phyloP scores from a whole-genome alignment of 2,888 invertebrate species.

The Strigamia maritima region DNA sequence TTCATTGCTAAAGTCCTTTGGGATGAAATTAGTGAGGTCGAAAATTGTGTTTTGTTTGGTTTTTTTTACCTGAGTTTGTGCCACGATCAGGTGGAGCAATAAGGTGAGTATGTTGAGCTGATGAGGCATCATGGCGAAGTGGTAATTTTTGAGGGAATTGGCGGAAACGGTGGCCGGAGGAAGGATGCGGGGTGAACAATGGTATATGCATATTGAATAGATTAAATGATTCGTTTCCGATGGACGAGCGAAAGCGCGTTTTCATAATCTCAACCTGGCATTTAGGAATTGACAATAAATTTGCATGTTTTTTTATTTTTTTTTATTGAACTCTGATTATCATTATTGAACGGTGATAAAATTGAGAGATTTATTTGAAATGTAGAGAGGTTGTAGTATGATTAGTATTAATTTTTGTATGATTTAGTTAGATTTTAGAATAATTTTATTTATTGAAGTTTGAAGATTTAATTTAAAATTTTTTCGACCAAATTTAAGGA shows the following conservation, averaged over 20 bases:
- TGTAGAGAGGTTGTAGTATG: too few species aligned
- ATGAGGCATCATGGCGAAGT: not conserved
- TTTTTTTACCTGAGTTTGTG: not conserved
- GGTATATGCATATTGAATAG: not conserved
- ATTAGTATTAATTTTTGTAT: too few species aligned
- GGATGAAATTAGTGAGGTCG: not conserved
- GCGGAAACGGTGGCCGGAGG: not conserved
- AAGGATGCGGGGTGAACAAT: not conserved
- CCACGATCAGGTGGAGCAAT: not conserved
- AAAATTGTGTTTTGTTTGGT: not conserved
- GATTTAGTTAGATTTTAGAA: too few species aligned
- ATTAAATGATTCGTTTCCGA: not conserved
- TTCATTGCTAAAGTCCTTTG: not conserved
- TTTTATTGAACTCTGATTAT: too few species aligned
- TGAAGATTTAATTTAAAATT: too few species aligned
- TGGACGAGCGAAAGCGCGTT: not conserved
- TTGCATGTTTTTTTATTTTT: too few species aligned
- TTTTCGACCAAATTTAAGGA: too few species aligned
- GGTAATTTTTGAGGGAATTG: not conserved
- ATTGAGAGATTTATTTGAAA: too few species aligned
- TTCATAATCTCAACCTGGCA: not conserved
- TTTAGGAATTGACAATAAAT: too few species aligned
- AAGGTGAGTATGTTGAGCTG: not conserved
- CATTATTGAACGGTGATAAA: too few species aligned
- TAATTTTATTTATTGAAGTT: too few species aligned